These are phyloP conservation scores for Scolanthus callimorphus DNA, from an alignment of 92 coral and sea anemone genomes.

Conservation along the genomic window DNA sequence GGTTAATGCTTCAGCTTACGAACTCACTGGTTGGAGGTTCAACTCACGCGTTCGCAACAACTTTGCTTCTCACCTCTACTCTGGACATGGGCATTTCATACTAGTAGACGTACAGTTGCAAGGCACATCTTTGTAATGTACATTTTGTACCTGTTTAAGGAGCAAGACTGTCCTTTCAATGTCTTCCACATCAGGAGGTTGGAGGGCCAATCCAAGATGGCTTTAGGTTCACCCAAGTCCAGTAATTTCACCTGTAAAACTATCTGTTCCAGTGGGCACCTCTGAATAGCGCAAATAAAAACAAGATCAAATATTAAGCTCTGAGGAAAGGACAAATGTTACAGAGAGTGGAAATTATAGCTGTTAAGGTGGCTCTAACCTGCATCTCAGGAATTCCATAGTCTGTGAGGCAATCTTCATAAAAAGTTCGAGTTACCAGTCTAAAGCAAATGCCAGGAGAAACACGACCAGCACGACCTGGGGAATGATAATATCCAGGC, in stretches of 20 bases:
- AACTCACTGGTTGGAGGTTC: too few relatives aligned
- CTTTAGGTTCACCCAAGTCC: slow-evolving; percentile 91
- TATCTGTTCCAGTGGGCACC: slow-evolving; percentile 87
- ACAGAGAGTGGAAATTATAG: too few relatives aligned
- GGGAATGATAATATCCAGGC: too few relatives aligned
- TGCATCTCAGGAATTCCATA: slow-evolving; percentile 96
- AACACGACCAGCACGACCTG: slow-evolving; percentile 99
- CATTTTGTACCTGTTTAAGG: slow-evolving; percentile 69
- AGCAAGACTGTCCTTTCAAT: slow-evolving; percentile 83
- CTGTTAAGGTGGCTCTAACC: slow-evolving; percentile 51
- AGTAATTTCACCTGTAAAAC: slow-evolving; percentile 84
- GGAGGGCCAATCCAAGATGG: slow-evolving; percentile 88
- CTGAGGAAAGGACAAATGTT: too few relatives aligned
- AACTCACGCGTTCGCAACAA: too few relatives aligned
- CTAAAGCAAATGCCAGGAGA: slow-evolving; percentile 87
- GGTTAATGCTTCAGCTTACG: too few relatives aligned
- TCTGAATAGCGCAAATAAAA: slow-evolving; percentile 26
- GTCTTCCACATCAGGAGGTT: slow-evolving; percentile 91
- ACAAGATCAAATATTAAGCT: too few relatives aligned
- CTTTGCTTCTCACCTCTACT: too few relatives aligned
- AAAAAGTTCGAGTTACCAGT: slow-evolving; percentile 77
- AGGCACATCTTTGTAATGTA: too few relatives aligned
- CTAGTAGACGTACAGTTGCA: too few relatives aligned
- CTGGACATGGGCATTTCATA: too few relatives aligned
- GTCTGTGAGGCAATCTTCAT: slow-evolving; percentile 62